Conservation (phyloP, 2,797 vertebrate species). For the Coranthus polyacanthus region DNA sequence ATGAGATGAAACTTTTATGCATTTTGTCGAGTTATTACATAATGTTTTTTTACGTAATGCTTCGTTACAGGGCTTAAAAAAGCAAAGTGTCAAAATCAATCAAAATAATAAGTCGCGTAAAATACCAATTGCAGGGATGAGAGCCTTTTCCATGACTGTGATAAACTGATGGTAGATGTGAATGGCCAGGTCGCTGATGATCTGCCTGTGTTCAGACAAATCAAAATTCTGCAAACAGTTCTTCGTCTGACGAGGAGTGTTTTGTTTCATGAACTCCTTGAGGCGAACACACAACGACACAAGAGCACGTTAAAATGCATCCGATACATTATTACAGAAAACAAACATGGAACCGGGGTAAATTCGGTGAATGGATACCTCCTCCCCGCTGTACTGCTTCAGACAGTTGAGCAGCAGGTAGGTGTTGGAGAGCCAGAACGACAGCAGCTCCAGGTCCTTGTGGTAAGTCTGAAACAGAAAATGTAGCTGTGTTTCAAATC, state of each 20-base stretch:
- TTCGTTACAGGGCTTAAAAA: too few relatives aligned
- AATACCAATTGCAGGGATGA: constrained; percentile 93
- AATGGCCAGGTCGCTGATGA: constrained; percentile 97
- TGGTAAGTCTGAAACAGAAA: constrained; percentile 84
- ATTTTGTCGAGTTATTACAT: too few relatives aligned
- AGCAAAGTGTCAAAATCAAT: too few relatives aligned
- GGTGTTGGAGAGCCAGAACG: constrained; percentile 97
- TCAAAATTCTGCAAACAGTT: constrained; percentile 96
- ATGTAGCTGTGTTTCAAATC: background rate
- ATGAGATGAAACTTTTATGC: too few relatives aligned
- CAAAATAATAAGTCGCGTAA: background rate
- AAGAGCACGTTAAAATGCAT: background rate
- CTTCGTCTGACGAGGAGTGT: constrained; percentile 90
- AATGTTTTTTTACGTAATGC: too few relatives aligned
- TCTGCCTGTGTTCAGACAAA: constrained; percentile 95
- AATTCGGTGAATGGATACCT: constrained; percentile 81
- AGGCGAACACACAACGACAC: constrained; percentile 27
- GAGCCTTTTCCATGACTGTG: constrained; percentile 89
- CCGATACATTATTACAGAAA: background rate
- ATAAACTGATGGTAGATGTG: constrained; percentile 94
- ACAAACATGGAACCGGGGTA: background rate
- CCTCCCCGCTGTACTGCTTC: constrained; percentile 98
- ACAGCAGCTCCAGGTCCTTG: constrained; percentile 93
- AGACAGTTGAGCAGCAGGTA: constrained; percentile 95
- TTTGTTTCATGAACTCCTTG: constrained; percentile 94